Evolutionary conservation across 92 coral and sea anemone genomes (phyloP).

Genomic region (Chrysogorgia sp.): DNA sequence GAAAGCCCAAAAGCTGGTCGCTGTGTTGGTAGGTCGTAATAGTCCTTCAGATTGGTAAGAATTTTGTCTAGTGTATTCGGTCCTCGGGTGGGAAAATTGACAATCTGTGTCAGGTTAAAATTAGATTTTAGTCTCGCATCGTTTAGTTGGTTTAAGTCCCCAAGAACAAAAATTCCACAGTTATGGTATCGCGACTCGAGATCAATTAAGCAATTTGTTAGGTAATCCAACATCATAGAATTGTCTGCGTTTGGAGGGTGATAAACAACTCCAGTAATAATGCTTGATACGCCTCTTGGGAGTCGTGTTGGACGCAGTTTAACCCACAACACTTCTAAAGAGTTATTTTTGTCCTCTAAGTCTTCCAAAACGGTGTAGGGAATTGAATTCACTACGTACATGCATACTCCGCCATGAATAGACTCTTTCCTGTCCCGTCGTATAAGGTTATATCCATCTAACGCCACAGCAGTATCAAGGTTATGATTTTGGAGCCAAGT

Average conservation of each 20-base stretch:
- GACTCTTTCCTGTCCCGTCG: constrained; percentile 62
- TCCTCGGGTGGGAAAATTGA: too few species aligned
- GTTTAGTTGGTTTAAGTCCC: constrained; percentile 49
- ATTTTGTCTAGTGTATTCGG: too few species aligned
- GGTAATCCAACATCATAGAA: too few species aligned
- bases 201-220: constrained; percentile 45
- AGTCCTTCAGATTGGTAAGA: too few species aligned
- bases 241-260: too few species aligned
- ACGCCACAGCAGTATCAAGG: constrained; percentile 61
- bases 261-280: constrained; percentile 63
- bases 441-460: constrained; percentile 62
- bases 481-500: constrained; percentile 64
- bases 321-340: constrained; percentile 60
- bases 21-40: too few species aligned
- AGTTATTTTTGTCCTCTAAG: constrained; percentile 15
- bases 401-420: constrained; percentile 59
- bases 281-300: constrained; percentile 67
- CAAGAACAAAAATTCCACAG: too few species aligned
- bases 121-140: constrained; percentile 50
- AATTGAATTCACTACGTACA: constrained; percentile 49
- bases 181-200: constrained; percentile 42
- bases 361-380: constrained; percentile 55
- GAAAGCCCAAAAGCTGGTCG: too few species aligned
- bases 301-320: constrained; percentile 63
- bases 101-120: constrained; percentile 54